phyloP scores from a whole-genome alignment of 2,797 vertebrate genomes.

The Coracias cyanogaster region DNA sequence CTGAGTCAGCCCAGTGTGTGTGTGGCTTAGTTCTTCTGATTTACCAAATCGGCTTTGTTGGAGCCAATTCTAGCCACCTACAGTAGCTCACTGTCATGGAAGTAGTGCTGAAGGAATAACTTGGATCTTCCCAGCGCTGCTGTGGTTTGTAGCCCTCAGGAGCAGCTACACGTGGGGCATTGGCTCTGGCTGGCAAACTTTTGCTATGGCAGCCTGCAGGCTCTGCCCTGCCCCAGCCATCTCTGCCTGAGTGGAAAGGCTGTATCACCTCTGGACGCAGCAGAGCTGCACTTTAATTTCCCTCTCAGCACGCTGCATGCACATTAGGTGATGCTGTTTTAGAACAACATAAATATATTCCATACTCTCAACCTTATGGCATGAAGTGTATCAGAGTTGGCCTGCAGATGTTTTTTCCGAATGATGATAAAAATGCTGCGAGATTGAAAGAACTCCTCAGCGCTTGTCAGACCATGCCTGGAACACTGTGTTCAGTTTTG shows the following conservation, averaged over 20 bases:
- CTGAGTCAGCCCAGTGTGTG: background rate
- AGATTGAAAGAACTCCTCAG: background rate
- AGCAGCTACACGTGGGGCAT: background rate
- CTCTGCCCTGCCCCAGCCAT: background rate
- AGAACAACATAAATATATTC: background rate
- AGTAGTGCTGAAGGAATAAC: background rate
- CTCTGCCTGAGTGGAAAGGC: accelerated
- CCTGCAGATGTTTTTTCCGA: background rate
- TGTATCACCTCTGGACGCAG: accelerated
- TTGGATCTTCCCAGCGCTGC: background rate
- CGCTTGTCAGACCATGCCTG: background rate
- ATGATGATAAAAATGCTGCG: background rate
- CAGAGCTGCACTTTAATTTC: background rate
- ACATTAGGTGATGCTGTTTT: background rate
- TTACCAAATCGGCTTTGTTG: background rate
- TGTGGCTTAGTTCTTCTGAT: background rate
- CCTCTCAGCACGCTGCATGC: background rate
- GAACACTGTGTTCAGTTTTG: background rate
- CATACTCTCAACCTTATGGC: too few relatives aligned
- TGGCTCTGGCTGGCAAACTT: background rate
- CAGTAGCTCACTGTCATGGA: accelerated
- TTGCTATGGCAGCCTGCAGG: accelerated
- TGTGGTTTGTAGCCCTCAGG: background rate
- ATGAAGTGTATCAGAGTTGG: background rate
- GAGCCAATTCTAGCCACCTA: background rate